Conservation (phyloP, 2,888 invertebrate genomes). For the Drosophila tanythrix region DNA sequence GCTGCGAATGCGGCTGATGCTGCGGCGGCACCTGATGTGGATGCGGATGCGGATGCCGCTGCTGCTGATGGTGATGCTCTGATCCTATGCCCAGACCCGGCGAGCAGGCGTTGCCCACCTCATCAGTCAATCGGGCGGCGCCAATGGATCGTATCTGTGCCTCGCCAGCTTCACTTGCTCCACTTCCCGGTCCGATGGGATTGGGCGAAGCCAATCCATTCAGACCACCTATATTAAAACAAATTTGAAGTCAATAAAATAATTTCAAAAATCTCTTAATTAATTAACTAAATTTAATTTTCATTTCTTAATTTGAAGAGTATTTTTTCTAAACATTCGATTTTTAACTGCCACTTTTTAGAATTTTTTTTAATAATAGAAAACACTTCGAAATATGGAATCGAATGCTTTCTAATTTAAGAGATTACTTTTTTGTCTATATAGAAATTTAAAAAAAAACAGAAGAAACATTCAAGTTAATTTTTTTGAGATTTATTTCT, state of each 20-base stretch:
- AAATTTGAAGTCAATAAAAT: not conserved
- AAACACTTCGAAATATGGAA: no score
- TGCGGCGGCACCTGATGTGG: slow-evolving; percentile 41
- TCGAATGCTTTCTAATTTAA: no score
- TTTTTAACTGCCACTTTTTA: not conserved
- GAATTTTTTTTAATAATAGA: no score
- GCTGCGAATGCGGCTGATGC: slow-evolving; percentile 45
- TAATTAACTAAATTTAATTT: not conserved
- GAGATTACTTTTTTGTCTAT: no score
- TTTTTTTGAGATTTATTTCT: no score
- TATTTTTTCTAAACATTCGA: not conserved
- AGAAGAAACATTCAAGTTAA: no score
- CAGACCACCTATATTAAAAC: slow-evolving; percentile 57
- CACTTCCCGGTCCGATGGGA: slow-evolving; percentile 37
- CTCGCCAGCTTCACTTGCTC: slow-evolving; percentile 38
- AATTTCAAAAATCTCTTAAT: not conserved
- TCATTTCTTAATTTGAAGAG: not conserved
- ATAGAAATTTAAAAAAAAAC: no score
- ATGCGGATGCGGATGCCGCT: slow-evolving; percentile 60
- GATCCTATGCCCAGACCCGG: slow-evolving; percentile 57
- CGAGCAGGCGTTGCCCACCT: slow-evolving; percentile 46
- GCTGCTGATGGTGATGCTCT: slow-evolving; percentile 63
- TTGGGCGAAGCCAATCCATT: slow-evolving; percentile 57
- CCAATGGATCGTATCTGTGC: slow-evolving; percentile 49
- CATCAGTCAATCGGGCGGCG: slow-evolving; percentile 48